A percentile compares a stretch with the other conserved stretches of the same genome.
Evolutionary conservation across 2,888 invertebrate genomes (phyloP).

Genomic region (Andrena camellia): DNA sequence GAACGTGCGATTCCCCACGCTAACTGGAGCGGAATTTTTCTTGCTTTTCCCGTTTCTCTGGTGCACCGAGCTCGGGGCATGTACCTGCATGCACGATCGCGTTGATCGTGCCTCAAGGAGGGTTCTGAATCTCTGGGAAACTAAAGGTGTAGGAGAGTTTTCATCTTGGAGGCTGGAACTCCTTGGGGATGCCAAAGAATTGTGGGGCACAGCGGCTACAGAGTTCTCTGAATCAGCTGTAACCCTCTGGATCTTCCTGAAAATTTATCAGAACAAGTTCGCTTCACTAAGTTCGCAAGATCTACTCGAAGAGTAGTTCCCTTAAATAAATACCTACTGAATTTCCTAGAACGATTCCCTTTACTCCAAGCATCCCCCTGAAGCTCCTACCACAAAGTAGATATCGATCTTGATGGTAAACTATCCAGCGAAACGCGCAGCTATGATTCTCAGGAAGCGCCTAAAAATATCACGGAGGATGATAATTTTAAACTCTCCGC

Average conservation of each 20-base stretch:
- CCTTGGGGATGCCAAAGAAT: too few relatives aligned
- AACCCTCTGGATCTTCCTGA: too few relatives aligned
- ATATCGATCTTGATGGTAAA: neutral
- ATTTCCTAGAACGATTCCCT: too few relatives aligned
- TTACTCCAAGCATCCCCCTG: too few relatives aligned
- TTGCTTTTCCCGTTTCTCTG: neutral
- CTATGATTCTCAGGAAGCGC: neutral
- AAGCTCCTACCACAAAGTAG: neutral
- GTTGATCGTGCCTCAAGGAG: neutral
- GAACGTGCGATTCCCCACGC: conserved; percentile 26
- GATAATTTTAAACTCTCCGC: neutral
- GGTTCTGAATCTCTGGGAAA: neutral
- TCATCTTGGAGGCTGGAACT: too few relatives aligned
- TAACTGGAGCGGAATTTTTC: conserved; percentile 46
- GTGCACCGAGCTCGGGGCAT: neutral
- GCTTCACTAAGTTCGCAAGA: too few relatives aligned
- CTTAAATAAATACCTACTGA: too few relatives aligned
- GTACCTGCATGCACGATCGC: conserved; percentile 1
- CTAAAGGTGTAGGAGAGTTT: too few relatives aligned
- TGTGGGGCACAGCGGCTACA: too few relatives aligned
- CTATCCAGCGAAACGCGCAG: neutral
- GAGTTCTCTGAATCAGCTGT: too few relatives aligned
- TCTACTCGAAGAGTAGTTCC: too few relatives aligned
- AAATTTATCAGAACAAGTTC: too few relatives aligned
- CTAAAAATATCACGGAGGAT: neutral